phyloP scores from a whole-genome alignment of 2,888 invertebrate species.

The Nemapogon koenigi region DNA sequence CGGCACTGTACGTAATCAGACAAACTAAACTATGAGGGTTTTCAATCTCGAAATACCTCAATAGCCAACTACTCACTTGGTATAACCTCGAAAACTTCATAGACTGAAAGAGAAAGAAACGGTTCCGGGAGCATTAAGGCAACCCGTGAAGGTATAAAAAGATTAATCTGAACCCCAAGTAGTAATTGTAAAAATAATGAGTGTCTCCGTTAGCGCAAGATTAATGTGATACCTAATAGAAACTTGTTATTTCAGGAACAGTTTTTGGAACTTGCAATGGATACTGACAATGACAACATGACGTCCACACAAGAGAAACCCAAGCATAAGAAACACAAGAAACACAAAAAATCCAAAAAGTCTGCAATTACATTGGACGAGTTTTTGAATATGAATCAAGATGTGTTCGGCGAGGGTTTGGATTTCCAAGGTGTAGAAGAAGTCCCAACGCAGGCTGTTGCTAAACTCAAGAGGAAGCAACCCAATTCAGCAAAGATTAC shows the following conservation, averaged over 20 bases:
- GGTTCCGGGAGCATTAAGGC: too few relatives aligned
- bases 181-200: too few relatives aligned
- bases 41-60: too few relatives aligned
- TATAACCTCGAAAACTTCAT: too few relatives aligned
- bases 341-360: slow-evolving; percentile 53
- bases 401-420: slow-evolving; percentile 53
- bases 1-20: too few relatives aligned
- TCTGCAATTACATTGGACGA: slow-evolving; percentile 52
- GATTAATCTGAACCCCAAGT: too few relatives aligned
- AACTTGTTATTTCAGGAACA: slow-evolving; percentile 35
- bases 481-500: slow-evolving; percentile 17
- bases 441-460: slow-evolving; percentile 43
- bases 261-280: slow-evolving; percentile 43
- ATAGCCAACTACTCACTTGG: too few relatives aligned
- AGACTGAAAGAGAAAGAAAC: too few relatives aligned
- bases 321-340: slow-evolving; percentile 48
- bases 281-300: slow-evolving; percentile 15
- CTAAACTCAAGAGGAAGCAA: slow-evolving; percentile 30
- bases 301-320: slow-evolving; percentile 19
- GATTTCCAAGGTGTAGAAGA: slow-evolving; percentile 54
- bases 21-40: too few relatives aligned
- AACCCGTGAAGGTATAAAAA: too few relatives aligned
- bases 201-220: too few relatives aligned
- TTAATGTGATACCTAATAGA: too few relatives aligned
- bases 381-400: slow-evolving; percentile 55